Evolutionary conservation across 2,888 invertebrate genomes (phyloP).

Genomic region (Drosophila testacea): DNA sequence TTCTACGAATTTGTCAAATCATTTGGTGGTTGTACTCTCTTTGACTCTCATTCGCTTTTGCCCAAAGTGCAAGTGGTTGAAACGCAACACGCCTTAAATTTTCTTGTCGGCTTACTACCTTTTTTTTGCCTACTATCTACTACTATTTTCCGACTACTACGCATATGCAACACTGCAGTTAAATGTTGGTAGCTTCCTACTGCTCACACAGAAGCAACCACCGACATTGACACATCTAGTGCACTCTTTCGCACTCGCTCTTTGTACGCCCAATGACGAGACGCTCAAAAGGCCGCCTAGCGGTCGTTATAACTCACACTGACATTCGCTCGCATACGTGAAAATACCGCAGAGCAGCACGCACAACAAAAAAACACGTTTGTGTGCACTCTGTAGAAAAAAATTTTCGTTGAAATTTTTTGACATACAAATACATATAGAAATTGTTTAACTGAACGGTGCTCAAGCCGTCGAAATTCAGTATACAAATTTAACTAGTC

Average conservation of each 20-base stretch:
- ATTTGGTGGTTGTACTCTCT: constrained; percentile 35
- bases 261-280: constrained; percentile 50
- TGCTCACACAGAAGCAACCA: constrained; percentile 58
- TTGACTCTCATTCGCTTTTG: constrained; percentile 15
- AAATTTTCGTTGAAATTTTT: constrained; percentile 54
- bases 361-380: constrained; percentile 71
- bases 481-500: constrained; percentile 77
- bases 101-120: constrained; percentile 8
- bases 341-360: constrained; percentile 70
- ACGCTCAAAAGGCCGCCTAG: constrained; percentile 69
- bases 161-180: constrained; percentile 71
- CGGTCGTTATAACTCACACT: constrained; percentile 59
- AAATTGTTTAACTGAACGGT: constrained; percentile 72
- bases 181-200: constrained; percentile 47
- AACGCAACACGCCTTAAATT: constrained; percentile 39
- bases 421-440: constrained; percentile 47
- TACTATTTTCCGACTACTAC: constrained; percentile 55
- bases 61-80: constrained; percentile 57
- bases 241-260: constrained; percentile 60
- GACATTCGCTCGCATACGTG: constrained; percentile 60
- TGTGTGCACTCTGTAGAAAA: constrained; percentile 62
- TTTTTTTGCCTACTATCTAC: constrained; percentile 43
- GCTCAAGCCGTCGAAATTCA: constrained; percentile 76
- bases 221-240: constrained; percentile 71
- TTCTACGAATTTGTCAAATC: constrained; percentile 15